Conservation (phyloP, 2,888 invertebrate species). For the Aplocera efformata region DNA sequence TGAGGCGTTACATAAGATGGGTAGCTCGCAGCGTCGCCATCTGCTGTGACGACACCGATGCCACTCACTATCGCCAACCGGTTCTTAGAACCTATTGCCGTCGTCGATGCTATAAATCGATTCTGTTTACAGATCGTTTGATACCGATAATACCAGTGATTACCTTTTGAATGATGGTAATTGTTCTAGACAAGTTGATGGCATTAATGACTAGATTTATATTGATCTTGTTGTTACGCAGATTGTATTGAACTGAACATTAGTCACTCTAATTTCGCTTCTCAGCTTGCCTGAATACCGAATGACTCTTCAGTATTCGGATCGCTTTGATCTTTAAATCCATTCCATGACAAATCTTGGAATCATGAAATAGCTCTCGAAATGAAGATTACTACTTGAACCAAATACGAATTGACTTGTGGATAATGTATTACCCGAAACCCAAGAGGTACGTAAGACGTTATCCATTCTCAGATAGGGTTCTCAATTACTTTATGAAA, state of each 20-base stretch:
- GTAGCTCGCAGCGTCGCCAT: slow-evolving; percentile 36
- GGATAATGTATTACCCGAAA: no score
- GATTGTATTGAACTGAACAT: slow-evolving; percentile 3
- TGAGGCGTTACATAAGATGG: slow-evolving; percentile 72
- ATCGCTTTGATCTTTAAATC: no score
- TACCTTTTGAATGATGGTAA: slow-evolving; percentile 22
- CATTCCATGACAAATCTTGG: background rate
- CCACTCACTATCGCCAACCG: slow-evolving; percentile 61
- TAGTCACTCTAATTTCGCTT: background rate
- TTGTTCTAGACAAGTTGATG: slow-evolving; percentile 23
- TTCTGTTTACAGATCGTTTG: slow-evolving; percentile 29
- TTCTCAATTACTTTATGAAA: no score
- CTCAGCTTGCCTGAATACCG: background rate
- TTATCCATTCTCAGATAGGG: no score
- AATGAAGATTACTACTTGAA: no score
- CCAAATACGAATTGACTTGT: no score
- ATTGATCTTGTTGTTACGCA: slow-evolving; percentile 10
- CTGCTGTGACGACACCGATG: slow-evolving; percentile 66
- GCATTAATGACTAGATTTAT: slow-evolving; percentile 10
- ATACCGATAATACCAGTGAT: slow-evolving; percentile 26
- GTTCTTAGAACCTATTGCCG: slow-evolving; percentile 44
- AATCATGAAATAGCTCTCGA: no score
- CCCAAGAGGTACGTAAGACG: no score
- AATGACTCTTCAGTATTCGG: background rate
- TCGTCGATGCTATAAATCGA: slow-evolving; percentile 26